A percentile compares a stretch with the other conserved stretches of the same genome.
Evolutionary conservation across 1,140 invertebrate genomes (phyloP).

Genomic region (Notospermus geniculatus): DNA sequence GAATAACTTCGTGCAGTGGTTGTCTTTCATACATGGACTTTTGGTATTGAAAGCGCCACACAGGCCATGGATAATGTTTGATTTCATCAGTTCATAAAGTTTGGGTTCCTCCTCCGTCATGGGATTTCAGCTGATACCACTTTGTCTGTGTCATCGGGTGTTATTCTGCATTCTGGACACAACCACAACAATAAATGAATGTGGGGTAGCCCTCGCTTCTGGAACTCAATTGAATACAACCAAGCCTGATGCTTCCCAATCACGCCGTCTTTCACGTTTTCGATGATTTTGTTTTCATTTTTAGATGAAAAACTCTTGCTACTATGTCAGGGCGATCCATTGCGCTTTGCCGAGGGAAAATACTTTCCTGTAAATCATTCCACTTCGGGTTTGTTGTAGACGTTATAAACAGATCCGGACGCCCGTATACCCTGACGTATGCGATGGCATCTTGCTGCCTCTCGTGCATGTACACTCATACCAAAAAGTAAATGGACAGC

Average conservation of each 20-base stretch:
- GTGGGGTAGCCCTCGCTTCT: slow-evolving; percentile 61
- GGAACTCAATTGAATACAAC: slow-evolving; percentile 58
- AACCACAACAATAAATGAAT: slow-evolving; percentile 59
- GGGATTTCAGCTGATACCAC: not conserved
- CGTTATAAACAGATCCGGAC: slow-evolving; percentile 57
- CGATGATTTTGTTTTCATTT: slow-evolving; percentile 43
- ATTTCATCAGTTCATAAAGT: not conserved
- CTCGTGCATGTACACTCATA: slow-evolving; percentile 58
- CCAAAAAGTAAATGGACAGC: no score
- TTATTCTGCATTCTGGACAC: slow-evolving; percentile 10
- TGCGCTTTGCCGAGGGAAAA: slow-evolving; percentile 37
- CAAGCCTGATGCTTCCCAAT: slow-evolving; percentile 28
- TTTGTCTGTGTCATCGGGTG: not conserved
- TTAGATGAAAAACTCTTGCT: slow-evolving; percentile 58
- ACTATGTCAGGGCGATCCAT: slow-evolving; percentile 55
- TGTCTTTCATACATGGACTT: slow-evolving; percentile 4
- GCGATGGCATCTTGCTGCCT: slow-evolving; percentile 58
- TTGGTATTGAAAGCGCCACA: not conserved
- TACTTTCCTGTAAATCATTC: slow-evolving; percentile 49
- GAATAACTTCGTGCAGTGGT: not conserved
- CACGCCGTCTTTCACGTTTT: slow-evolving; percentile 13
- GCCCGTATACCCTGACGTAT: slow-evolving; percentile 57
- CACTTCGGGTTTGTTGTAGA: slow-evolving; percentile 61
- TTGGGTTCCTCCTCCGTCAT: no score
- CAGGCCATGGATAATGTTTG: slow-evolving; percentile 2